phyloP scores from a whole-genome alignment of 2,888 invertebrate genomes.

The Cosmopolites sordidus region DNA sequence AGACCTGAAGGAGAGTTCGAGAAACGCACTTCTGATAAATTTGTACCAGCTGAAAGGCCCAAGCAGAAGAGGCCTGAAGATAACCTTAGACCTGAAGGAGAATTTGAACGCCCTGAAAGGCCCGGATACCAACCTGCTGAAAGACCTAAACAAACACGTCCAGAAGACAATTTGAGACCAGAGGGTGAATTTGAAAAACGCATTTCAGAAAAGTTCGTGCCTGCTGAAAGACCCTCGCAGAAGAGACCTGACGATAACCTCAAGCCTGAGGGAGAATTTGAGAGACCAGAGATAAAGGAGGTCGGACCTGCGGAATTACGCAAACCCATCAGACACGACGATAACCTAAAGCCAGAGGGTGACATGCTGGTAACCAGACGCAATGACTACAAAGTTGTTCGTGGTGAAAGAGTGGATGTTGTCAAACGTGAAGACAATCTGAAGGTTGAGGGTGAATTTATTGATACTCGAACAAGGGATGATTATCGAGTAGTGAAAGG shows the following conservation, averaged over 20 bases:
- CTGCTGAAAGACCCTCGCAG: conserved; percentile 54
- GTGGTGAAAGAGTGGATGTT: conserved; percentile 59
- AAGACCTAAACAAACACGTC: conserved; percentile 48
- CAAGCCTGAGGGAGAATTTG: conserved; percentile 54
- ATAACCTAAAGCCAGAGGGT: conserved; percentile 56
- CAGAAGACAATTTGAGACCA: conserved; percentile 52
- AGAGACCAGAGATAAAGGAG: conserved; percentile 46
- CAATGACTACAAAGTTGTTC: conserved; percentile 54
- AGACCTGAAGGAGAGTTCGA: conserved; percentile 56
- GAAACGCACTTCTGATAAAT: conserved; percentile 45
- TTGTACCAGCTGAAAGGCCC: conserved; percentile 46
- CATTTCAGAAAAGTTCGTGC: conserved; percentile 41
- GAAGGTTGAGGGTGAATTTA: conserved; percentile 49
- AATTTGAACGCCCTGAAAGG: conserved; percentile 48
- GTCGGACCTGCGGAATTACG: conserved; percentile 57
- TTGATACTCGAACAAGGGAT: conserved; percentile 47
- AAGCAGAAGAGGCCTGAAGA: conserved; percentile 52
- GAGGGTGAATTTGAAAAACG: conserved; percentile 54
- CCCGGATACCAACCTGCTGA: conserved; percentile 53
- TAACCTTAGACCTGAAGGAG: conserved; percentile 56
- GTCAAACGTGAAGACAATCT: conserved; percentile 64
- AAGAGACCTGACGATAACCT: conserved; percentile 54
- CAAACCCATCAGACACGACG: conserved; percentile 50
- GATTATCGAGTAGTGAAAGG: conserved; percentile 53
- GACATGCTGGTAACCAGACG: conserved; percentile 52